Evolutionary conservation across 30 jellyfish, hydroid and myxozoan species (phyloP).

Genomic region (Nemopilema nomurai): DNA sequence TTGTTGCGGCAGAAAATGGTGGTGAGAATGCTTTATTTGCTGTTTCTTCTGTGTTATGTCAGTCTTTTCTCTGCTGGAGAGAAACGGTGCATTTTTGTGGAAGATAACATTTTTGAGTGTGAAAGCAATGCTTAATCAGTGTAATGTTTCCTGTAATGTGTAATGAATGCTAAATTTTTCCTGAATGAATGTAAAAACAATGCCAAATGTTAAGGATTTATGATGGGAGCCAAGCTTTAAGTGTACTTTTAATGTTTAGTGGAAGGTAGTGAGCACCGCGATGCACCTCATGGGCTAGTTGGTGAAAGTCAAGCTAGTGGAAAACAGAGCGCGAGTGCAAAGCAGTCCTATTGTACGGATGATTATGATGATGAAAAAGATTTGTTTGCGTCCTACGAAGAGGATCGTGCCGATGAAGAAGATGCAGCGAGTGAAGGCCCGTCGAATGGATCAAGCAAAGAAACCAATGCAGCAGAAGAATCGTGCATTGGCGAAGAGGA

Average conservation of each 20-base stretch:
- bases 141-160: no score
- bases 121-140: no score
- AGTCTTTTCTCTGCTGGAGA: no score
- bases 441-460: no score
- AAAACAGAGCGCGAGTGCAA: background rate
- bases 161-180: no score
- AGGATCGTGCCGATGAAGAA: constrained; percentile 4
- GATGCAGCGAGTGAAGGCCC: background rate
- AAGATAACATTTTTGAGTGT: no score
- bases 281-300: background rate
- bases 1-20: no score
- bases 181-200: no score
- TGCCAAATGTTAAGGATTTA: no score
- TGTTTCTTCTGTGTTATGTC: no score
- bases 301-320: background rate
- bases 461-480: background rate
- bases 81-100: no score
- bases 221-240: background rate
- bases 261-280: background rate
- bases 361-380: constrained; percentile 52
- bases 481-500: background rate
- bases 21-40: background rate
- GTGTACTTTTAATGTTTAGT: background rate
- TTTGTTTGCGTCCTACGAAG: constrained; percentile 50
- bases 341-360: background rate